Evolutionary conservation across 2,113 vertebrate genomes (phyloP), one percentile per base, ranked within the genome.

Genomic region (Paedocypris sp.): DNA sequence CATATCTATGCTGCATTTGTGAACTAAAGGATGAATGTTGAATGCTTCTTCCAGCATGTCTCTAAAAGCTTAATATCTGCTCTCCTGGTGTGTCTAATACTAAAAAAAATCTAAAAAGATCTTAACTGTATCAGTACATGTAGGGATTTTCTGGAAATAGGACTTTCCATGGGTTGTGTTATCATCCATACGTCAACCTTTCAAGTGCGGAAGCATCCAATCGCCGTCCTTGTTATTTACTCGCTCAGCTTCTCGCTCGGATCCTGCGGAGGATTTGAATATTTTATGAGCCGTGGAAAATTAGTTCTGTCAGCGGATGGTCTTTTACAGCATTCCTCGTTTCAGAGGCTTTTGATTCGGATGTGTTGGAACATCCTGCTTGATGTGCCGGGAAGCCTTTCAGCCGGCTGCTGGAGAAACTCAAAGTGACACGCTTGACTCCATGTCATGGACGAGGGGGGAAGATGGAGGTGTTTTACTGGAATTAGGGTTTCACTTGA

Each of bases 231-330:
- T 59, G 72, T 69, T 82, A 71, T 83, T 82, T 83, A 80, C 78
- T 16, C 48, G 62, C 76, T 41, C 66, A 73, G 74, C 74, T 73
- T 59, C 61, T 26, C 64, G 67, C 74, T 79, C 68, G 73, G 73
- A 80, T 79, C 75, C 76, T 71, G 72, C 28, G 68, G 73, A 82
- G 82, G 83, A 86, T 87, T 85, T 83, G 74, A 84, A 86, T 86
- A 82, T 85, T 84, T 85, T 82, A 87, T 84, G 81, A 84, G 80
- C 62, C 64, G 72, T 64, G 65, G 76, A 82, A 85, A 82, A 83
- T 80, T 79, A 77, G 79, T 82, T 81, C 77, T 79, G 84, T 82
- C 82, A 78, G 74, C 60, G 74, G 73, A 72, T 73, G 74, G 62
- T 71, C 75, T 75, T 60, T 75, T 77, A 73, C 74, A 52, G 69